These are phyloP conservation scores for Syngnathoides biaculeatus DNA, from an alignment of 2,113 vertebrate genomes.

Conservation along the genomic window DNA sequence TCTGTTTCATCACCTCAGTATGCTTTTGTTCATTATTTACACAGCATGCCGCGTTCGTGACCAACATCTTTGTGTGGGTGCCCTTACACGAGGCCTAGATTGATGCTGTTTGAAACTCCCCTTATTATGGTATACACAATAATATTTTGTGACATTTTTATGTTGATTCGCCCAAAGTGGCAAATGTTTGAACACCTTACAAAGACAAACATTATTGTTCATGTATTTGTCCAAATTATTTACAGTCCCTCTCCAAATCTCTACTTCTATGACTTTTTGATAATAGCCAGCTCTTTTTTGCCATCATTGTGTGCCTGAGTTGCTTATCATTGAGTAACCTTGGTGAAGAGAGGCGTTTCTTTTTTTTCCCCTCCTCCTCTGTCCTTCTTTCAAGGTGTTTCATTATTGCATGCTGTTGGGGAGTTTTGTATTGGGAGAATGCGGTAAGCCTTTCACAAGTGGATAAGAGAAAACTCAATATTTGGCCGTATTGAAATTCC, in stretches of 20 bases:
- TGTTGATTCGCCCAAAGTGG: not conserved
- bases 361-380: conserved; percentile 20
- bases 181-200: not conserved
- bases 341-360: conserved; percentile 64
- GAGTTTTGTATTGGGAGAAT: conserved; percentile 54
- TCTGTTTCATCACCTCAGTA: conserved; percentile 91
- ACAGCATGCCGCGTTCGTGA: conserved; percentile 84
- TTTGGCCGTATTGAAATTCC: conserved; percentile 59
- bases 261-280: conserved; percentile 56
- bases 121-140: conserved; percentile 2
- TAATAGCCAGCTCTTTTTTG: conserved; percentile 54
- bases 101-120: no score
- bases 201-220: not conserved
- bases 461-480: conserved; percentile 58
- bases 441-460: conserved; percentile 51
- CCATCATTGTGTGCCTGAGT: conserved; percentile 60
- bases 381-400: conserved; percentile 67
- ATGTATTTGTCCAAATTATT: conserved; percentile 23
- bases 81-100: not conserved
- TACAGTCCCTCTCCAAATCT: conserved; percentile 34
- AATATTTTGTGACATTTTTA: not conserved
- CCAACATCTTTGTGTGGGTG: not conserved
- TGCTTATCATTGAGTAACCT: conserved; percentile 73
- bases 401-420: conserved; percentile 49
- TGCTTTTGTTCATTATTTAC: conserved; percentile 80